These are phyloP conservation scores for Tetragnatha versicolor DNA, from an alignment of 1,140 invertebrate species.

Conservation along the genomic window DNA sequence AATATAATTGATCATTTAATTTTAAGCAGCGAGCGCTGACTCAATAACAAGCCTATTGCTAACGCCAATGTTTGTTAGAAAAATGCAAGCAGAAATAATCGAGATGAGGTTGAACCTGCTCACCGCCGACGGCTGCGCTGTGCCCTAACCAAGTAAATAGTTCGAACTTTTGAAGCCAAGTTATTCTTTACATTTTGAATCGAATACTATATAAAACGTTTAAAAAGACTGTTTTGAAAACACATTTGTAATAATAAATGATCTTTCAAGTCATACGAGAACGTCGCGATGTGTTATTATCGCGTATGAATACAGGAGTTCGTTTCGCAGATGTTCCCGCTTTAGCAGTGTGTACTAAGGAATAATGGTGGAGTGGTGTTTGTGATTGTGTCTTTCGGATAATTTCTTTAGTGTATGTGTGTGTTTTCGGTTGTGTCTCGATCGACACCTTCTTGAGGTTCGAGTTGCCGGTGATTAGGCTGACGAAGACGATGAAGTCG, in stretches of 20 bases:
- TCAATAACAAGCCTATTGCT: constrained; percentile 10
- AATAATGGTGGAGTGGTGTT: constrained; percentile 48
- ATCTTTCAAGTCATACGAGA: too few relatives aligned
- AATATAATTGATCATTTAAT: too few relatives aligned
- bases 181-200: too few relatives aligned
- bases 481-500: constrained; percentile 26
- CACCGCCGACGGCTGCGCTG: neutral
- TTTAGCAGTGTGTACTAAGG: constrained; percentile 46
- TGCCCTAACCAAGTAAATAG: neutral
- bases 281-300: constrained; percentile 12
- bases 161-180: too few relatives aligned
- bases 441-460: neutral
- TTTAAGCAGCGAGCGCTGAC: constrained; percentile 25
- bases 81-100: constrained; percentile 18
- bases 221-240: too few relatives aligned
- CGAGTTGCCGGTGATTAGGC: constrained; percentile 7
- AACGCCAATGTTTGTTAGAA: constrained; percentile 46
- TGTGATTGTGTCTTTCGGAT: constrained; percentile 27
- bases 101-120: constrained; percentile 2
- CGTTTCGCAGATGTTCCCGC: constrained; percentile 54
- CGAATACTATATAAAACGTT: too few relatives aligned
- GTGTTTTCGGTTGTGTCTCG: constrained; percentile 16
- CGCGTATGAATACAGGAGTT: constrained; percentile 47
- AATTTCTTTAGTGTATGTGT: constrained; percentile 8
- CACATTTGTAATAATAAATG: too few relatives aligned